These are phyloP conservation scores for Drosophila pallidifrons DNA, from an alignment of 1,140 invertebrate genomes.

Conservation along the genomic window DNA sequence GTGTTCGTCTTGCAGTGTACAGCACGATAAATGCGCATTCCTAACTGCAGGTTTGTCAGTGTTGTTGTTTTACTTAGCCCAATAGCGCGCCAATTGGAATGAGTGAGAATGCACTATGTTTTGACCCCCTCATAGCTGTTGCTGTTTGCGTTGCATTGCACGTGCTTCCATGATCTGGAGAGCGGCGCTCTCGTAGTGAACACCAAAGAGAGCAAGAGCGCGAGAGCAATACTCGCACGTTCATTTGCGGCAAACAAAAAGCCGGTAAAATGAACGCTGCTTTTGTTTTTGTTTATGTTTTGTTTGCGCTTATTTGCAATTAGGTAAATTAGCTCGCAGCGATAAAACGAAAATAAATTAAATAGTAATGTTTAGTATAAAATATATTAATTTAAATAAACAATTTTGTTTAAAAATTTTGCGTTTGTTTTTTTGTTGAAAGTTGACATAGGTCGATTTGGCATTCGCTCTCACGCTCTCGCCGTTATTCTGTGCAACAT, in stretches of 20 bases:
- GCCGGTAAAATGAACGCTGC: slow-evolving; percentile 67
- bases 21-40: slow-evolving; percentile 25
- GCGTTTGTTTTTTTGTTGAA: not conserved
- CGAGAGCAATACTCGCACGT: slow-evolving; percentile 7
- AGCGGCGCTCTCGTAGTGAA: not conserved
- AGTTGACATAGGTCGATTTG: slow-evolving; percentile 1
- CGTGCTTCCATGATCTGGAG: slow-evolving; percentile 31
- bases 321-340: slow-evolving; percentile 7
- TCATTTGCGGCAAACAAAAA: slow-evolving; percentile 39
- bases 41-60: slow-evolving; percentile 3
- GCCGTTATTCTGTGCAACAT: slow-evolving; percentile 66
- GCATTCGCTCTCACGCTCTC: slow-evolving; percentile 34
- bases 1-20: not conserved
- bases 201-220: slow-evolving; percentile 18
- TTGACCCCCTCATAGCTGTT: slow-evolving; percentile 42
- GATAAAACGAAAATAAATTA: not conserved
- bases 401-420: slow-evolving; percentile 1
- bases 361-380: not conserved
- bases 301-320: slow-evolving; percentile 22
- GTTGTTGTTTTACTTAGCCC: not conserved
- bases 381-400: not conserved
- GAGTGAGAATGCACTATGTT: slow-evolving; percentile 18
- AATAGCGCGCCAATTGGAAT: slow-evolving; percentile 9
- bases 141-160: slow-evolving; percentile 39
- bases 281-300: slow-evolving; percentile 68